Conservation (phyloP, 1,140 invertebrate genomes). For the Bombus waltoni region DNA sequence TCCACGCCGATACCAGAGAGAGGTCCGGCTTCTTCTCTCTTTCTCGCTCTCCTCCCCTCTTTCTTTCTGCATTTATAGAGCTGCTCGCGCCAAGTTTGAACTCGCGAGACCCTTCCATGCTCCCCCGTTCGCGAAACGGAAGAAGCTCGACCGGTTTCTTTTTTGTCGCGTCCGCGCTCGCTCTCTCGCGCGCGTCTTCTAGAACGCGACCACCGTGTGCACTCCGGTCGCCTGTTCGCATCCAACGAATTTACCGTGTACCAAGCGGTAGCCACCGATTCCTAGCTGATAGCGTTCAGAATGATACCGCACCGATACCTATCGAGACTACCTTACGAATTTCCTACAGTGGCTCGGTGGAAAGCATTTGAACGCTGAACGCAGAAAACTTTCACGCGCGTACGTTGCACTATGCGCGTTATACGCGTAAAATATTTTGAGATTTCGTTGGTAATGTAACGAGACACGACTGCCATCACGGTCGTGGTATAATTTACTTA, state of each 20-base stretch:
- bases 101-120: slow-evolving; percentile 14
- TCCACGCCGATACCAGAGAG: slow-evolving; percentile 30
- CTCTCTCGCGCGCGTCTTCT: not conserved
- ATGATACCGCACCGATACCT: not conserved
- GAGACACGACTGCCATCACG: too few species aligned
- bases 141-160: slow-evolving; percentile 56
- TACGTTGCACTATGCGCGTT: too few species aligned
- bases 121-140: slow-evolving; percentile 41
- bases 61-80: slow-evolving; percentile 45
- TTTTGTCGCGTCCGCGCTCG: slow-evolving; percentile 17
- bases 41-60: not conserved
- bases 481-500: too few species aligned
- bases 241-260: not conserved
- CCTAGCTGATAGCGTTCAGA: not conserved
- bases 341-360: too few species aligned
- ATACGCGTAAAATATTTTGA: not conserved
- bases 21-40: slow-evolving; percentile 22
- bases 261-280: not conserved
- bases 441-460: not conserved
- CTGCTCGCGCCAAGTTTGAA: slow-evolving; percentile 54
- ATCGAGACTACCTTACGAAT: too few species aligned
- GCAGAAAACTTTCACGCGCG: not conserved
- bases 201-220: slow-evolving; percentile 39
- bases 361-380: too few species aligned
- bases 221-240: not conserved